phyloP scores from a whole-genome alignment of 2,888 invertebrate species.

The Drosophila pseudotakahashii region DNA sequence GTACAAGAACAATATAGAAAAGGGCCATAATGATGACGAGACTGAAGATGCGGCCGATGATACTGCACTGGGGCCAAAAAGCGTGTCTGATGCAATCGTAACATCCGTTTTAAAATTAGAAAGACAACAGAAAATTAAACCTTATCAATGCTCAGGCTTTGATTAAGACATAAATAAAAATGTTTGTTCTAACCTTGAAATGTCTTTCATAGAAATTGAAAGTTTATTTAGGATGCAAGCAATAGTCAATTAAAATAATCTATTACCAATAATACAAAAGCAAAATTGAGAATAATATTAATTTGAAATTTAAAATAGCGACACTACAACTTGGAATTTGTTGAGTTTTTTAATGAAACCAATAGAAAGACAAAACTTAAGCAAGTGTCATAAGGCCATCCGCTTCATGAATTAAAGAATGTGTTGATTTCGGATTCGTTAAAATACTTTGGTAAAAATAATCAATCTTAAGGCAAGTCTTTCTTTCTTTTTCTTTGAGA shows the following conservation, averaged over 20 bases:
- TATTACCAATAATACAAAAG: neutral
- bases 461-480: neutral
- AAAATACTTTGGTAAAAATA: neutral
- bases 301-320: too few species aligned
- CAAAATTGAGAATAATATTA: too few species aligned
- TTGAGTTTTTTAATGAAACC: too few species aligned
- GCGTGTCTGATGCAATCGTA: neutral
- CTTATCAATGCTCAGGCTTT: neutral
- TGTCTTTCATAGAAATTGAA: neutral
- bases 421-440: neutral
- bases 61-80: constrained; percentile 14
- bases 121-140: neutral
- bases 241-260: neutral
- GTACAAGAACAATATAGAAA: constrained; percentile 49
- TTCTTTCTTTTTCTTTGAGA: neutral
- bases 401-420: neutral
- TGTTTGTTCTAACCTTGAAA: neutral
- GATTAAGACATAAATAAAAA: neutral
- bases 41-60: constrained; percentile 1
- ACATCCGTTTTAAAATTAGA: neutral
- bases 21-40: constrained; percentile 8
- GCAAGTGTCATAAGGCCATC: too few species aligned
- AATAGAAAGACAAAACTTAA: too few species aligned
- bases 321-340: too few species aligned
- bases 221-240: neutral